Base-by-base conservation (phyloP, 2,797 vertebrate genomes). In the Peromyscus attwateri region DNA sequence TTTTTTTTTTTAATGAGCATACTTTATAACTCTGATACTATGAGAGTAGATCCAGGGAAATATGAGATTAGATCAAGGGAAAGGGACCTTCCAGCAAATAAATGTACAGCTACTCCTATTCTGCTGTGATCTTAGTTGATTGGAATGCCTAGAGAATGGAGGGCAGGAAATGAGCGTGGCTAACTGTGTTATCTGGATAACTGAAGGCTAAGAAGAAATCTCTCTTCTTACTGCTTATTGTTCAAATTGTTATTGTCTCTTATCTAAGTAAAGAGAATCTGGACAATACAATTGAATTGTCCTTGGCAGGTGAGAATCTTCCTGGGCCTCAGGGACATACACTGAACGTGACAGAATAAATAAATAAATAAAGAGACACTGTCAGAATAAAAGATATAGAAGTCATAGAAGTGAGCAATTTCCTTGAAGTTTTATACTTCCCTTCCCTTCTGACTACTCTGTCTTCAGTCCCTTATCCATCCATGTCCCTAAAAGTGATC, bases 21-120 rank as follows among this genome's bases (percentile, higher is more conserved):
- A 97, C 95, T 96, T 95, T 95, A 83, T 93, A 92, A 92, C 83
- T 97, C 52, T 55, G 82, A 96, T 96, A 68, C 80, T 82, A 43
- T 31, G 68, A 89, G 79, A 95, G 91, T 93, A 94, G 68, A 83
- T 92, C n/a, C 87, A 82, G 75, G 37, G 43, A 66, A 66, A 66
- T 82, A 43, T 31, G 75, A 89, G 79, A 95, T 92, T 92, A 94
- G 68, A 83, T 92, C n/a, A 84, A 82, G 75, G 37, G 37, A 64
- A 88, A 91, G 57, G 87, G 89, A 87, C 64, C 77, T 91, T 95
- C 37, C 10, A 96, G 87, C 62, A 93, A 89, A 94, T 8, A 93
- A 89, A 94, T 8, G 68, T 95, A 95, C 23, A 87, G 92, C 68
- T 82, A 97, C 95, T 96, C 27, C 79, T 70, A 60, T 62, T 89